These are phyloP conservation scores for Lipophrys pholis DNA, from an alignment of 2,113 vertebrate genomes.

Conservation along the genomic window DNA sequence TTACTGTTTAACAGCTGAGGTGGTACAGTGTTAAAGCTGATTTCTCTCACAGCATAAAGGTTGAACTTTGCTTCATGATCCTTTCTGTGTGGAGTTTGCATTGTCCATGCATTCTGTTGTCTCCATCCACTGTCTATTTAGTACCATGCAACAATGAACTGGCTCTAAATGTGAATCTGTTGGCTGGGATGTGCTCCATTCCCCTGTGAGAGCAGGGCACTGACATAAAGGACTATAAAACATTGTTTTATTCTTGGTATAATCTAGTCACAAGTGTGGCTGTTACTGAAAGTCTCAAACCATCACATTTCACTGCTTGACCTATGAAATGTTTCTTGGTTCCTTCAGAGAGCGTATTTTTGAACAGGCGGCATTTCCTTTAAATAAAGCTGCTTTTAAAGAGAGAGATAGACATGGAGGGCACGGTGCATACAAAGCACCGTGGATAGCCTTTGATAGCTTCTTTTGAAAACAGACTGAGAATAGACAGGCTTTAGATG, in stretches of 20 bases:
- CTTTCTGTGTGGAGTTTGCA: too few species aligned
- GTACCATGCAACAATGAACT: too few species aligned
- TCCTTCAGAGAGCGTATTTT: slow-evolving; percentile 28
- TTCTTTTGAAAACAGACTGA: slow-evolving; percentile 39
- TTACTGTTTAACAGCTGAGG: too few species aligned
- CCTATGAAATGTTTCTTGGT: slow-evolving; percentile 40
- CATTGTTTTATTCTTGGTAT: slow-evolving; percentile 16
- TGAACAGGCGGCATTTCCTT: slow-evolving; percentile 21
- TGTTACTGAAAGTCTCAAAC: slow-evolving; percentile 18
- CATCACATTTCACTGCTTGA: slow-evolving; percentile 30
- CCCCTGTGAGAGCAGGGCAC: too few species aligned
- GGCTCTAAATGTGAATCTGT: too few species aligned
- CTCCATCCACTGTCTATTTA: too few species aligned
- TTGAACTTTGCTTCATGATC: too few species aligned
- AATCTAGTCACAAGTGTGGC: slow-evolving; percentile 19
- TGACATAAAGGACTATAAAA: background rate
- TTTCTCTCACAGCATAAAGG: too few species aligned
- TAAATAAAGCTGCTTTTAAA: slow-evolving; percentile 17
- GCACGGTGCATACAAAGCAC: slow-evolving; percentile 28
- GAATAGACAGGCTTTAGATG: slow-evolving; percentile 21
- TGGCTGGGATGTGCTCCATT: too few species aligned
- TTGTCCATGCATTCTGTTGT: too few species aligned
- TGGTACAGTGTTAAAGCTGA: too few species aligned
- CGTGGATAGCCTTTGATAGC: slow-evolving; percentile 41
- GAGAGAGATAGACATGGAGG: slow-evolving; percentile 21